These are phyloP conservation scores for Syngnathus rostellatus DNA, from an alignment of 2,797 vertebrate species.

Conservation along the genomic window DNA sequence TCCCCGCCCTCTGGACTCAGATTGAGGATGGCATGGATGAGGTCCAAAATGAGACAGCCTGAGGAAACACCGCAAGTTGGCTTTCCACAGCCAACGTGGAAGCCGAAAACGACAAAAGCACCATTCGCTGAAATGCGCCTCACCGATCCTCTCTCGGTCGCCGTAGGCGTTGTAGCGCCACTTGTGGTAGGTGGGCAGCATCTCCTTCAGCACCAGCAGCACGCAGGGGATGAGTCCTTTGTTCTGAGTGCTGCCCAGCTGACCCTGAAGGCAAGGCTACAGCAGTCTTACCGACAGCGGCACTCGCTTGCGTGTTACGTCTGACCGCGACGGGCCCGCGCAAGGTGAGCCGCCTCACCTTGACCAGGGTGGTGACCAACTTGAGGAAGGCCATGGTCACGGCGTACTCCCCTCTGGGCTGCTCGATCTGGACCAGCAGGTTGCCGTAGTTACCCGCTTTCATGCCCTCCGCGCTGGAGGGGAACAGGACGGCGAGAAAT, in stretches of 20 bases:
- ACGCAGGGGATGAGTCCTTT: constrained; percentile 92
- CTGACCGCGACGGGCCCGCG: neutral
- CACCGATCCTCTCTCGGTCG: constrained; percentile 88
- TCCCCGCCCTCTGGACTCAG: constrained; percentile 85
- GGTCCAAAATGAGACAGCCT: constrained; percentile 91
- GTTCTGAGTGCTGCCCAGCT: constrained; percentile 91
- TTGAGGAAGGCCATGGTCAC: constrained; percentile 91
- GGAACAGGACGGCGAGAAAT: no score
- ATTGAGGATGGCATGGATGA: constrained; percentile 95
- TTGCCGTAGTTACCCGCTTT: constrained; percentile 94
- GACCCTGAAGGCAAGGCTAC: constrained; percentile 70
- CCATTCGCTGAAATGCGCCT: constrained; percentile 17
- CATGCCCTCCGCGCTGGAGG: constrained; percentile 88
- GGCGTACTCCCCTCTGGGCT: constrained; percentile 88
- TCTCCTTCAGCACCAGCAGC: constrained; percentile 92
- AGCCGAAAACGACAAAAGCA: neutral
- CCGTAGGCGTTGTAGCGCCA: constrained; percentile 94
- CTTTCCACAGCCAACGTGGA: neutral
- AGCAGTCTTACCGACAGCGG: no score
- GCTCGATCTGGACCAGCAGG: constrained; percentile 87
- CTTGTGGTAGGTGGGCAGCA: constrained; percentile 95
- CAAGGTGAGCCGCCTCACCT: constrained; percentile 64
- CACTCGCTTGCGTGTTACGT: no score
- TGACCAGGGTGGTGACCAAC: constrained; percentile 86
- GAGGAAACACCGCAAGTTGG: no score